Conservation (phyloP, 2,888 invertebrate species). For the Lacanobia oleracea region DNA sequence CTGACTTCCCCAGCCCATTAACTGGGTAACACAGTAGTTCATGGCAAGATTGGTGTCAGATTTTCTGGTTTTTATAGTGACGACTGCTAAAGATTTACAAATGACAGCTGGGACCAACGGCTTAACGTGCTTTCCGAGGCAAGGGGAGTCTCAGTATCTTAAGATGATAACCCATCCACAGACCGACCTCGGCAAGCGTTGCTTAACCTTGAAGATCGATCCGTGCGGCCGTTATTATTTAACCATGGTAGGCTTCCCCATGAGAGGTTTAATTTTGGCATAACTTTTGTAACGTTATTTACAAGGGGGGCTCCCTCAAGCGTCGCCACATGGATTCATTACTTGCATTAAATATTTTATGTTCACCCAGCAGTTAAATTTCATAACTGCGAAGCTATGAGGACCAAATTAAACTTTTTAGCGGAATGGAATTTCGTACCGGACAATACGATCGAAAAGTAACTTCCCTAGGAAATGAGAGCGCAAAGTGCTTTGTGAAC, state of each 20-base stretch:
- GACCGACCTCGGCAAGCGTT: too few species aligned
- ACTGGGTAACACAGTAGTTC: too few species aligned
- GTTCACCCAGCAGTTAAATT: not conserved
- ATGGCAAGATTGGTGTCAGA: too few species aligned
- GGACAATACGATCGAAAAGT: slow-evolving; percentile 24
- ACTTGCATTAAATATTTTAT: not conserved
- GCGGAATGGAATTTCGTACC: slow-evolving; percentile 1
- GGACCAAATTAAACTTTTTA: slow-evolving; percentile 11
- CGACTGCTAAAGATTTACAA: too few species aligned
- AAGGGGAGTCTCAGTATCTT: too few species aligned
- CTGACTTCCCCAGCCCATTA: too few species aligned
- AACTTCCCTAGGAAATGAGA: slow-evolving; percentile 21
- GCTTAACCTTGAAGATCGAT: too few species aligned
- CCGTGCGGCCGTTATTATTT: too few species aligned
- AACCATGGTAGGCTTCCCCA: not conserved
- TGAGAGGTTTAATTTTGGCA: not conserved
- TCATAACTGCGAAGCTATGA: not conserved
- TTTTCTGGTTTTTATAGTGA: too few species aligned
- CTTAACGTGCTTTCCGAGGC: too few species aligned
- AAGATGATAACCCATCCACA: too few species aligned
- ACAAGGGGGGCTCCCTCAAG: not conserved
- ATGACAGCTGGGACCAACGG: too few species aligned
- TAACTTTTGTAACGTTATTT: not conserved
- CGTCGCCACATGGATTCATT: not conserved
- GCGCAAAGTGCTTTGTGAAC: slow-evolving; percentile 26